These are phyloP conservation scores for Catharus ustulatus DNA, from an alignment of 2,797 vertebrate species.

Conservation along the genomic window DNA sequence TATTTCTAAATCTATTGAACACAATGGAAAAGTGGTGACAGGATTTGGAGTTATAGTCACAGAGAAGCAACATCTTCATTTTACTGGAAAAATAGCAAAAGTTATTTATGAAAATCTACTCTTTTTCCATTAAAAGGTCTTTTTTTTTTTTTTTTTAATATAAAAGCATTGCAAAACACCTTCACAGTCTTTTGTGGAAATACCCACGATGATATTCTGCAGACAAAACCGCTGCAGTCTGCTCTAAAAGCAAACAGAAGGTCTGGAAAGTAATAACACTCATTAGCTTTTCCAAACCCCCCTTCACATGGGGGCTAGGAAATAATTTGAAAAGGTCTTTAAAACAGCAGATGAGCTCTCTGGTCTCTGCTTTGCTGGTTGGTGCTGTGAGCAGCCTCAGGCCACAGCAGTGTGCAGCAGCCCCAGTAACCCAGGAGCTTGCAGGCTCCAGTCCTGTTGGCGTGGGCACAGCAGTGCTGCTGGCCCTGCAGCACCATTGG, in stretches of 20 bases:
- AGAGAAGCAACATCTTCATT: neutral
- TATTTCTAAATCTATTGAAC: neutral
- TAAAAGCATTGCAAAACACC: neutral
- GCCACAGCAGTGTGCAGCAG: neutral
- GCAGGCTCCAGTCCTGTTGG: neutral
- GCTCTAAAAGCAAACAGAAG: constrained; percentile 6
- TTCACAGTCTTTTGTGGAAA: neutral
- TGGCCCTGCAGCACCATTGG: fast-evolving
- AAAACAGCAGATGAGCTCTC: neutral
- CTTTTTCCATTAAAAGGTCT: neutral
- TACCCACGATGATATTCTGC: neutral
- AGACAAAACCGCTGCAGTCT: neutral
- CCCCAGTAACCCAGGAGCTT: neutral
- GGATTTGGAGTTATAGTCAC: neutral
- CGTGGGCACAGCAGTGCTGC: neutral
- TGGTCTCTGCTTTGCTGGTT: neutral
- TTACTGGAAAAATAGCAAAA: neutral
- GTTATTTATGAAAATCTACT: neutral
- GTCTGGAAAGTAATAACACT: neutral
- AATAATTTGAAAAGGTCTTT: neutral
- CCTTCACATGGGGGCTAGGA: neutral
- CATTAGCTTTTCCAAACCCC: neutral
- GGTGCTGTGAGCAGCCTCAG: neutral
- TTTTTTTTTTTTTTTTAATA: neutral
- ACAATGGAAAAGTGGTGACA: neutral